These are phyloP conservation scores for Buteo buteo DNA, from an alignment of 2,113 vertebrate species.

Conservation along the genomic window DNA sequence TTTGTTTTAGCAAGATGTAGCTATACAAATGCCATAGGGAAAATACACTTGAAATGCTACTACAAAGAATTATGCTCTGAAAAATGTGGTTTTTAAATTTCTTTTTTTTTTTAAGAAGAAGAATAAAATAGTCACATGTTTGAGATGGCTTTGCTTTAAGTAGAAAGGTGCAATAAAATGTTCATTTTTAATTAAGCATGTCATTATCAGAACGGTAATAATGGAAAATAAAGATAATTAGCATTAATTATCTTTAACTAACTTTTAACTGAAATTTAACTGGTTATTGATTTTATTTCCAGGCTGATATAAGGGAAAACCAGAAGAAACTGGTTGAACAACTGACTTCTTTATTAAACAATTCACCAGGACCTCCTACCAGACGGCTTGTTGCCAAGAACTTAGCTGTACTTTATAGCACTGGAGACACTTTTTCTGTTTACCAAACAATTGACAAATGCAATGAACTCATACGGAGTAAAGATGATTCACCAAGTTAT, in stretches of 20 bases:
- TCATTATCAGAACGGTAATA: background rate
- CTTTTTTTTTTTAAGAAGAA: background rate
- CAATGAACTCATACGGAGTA: conserved; percentile 92
- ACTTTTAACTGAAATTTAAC: background rate
- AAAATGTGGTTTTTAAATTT: background rate
- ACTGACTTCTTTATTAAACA: conserved; percentile 80
- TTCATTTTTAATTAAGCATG: background rate
- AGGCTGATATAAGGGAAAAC: conserved; percentile 85
- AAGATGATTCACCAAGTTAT: conserved; percentile 93
- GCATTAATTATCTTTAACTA: background rate
- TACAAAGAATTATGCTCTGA: background rate
- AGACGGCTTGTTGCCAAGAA: conserved; percentile 87
- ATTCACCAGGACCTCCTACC: conserved; percentile 87
- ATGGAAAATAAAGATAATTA: background rate
- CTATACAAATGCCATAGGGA: background rate
- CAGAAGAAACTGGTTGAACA: conserved; percentile 88
- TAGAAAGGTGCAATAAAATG: background rate
- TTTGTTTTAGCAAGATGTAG: background rate
- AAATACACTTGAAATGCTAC: background rate
- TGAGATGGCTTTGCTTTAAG: background rate
- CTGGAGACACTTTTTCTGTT: conserved; percentile 85
- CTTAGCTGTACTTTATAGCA: conserved; percentile 82
- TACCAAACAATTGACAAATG: conserved; percentile 88
- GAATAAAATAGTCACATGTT: background rate
- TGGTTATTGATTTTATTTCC: conserved; percentile 29